A percentile compares a stretch with the other conserved stretches of the same genome.
These are phyloP conservation scores for Caenorhabditis inopinata DNA, from an alignment of 1,140 invertebrate species.

Conservation along the genomic window DNA sequence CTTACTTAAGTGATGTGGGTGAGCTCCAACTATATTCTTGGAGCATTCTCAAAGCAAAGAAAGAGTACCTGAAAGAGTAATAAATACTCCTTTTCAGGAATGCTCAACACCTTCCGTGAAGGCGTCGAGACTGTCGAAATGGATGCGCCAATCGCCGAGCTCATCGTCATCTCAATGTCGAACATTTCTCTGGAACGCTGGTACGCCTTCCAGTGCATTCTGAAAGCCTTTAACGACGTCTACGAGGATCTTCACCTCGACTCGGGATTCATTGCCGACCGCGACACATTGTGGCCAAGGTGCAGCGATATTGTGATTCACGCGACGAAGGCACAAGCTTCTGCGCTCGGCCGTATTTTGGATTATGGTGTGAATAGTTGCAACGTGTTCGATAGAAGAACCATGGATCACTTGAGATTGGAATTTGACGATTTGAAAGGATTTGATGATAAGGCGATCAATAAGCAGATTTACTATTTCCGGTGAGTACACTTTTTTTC, in stretches of 20 bases:
- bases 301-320: background rate
- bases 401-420: slow-evolving; percentile 23
- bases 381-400: background rate
- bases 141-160: slow-evolving; percentile 11
- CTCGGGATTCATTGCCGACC: slow-evolving; percentile 10
- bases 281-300: slow-evolving; percentile 6
- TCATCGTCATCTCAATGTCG: slow-evolving; percentile 1
- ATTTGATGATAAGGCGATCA: background rate
- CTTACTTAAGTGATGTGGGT: too few relatives aligned
- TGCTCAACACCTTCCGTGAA: background rate
- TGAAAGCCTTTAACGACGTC: slow-evolving; percentile 8
- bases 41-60: too few relatives aligned
- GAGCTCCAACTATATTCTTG: too few relatives aligned
- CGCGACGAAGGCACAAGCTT: slow-evolving; percentile 5
- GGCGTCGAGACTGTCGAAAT: slow-evolving; percentile 1
- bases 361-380: slow-evolving; percentile 10
- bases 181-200: background rate
- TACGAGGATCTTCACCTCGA: slow-evolving; percentile 17
- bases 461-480: slow-evolving; percentile 24
- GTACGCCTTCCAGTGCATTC: slow-evolving; percentile 11
- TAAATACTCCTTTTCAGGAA: background rate
- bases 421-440: slow-evolving; percentile 15
- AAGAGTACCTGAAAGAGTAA: too few relatives aligned
- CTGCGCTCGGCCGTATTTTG: background rate
- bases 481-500: background rate